A percentile compares a stretch with the other conserved stretches of the same genome.
Evolutionary conservation across 2,797 vertebrate genomes (phyloP).

Genomic region (Pachyuromys duprasi): DNA sequence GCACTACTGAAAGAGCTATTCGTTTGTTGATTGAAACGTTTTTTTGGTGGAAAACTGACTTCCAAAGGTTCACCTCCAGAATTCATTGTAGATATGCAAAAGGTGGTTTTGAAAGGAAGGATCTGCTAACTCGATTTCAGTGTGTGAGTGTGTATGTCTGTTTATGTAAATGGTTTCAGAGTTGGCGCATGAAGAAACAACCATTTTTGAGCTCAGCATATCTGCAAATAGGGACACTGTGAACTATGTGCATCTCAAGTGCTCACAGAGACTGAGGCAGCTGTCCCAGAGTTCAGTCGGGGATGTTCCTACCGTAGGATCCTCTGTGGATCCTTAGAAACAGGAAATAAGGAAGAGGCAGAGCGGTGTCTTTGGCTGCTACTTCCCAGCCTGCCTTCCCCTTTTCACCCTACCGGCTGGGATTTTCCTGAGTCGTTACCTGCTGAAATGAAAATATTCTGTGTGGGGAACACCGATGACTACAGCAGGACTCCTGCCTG

Average conservation of each 20-base stretch:
- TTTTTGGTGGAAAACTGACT: constrained; percentile 33
- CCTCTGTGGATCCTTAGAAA: background rate
- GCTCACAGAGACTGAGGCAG: background rate
- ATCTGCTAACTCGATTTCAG: background rate
- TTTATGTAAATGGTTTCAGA: constrained; percentile 10
- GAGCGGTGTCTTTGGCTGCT: background rate
- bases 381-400: background rate
- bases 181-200: background rate
- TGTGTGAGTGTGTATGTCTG: background rate
- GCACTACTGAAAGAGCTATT: background rate
- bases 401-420: background rate
- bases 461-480: background rate
- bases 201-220: constrained; percentile 11
- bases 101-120: background rate
- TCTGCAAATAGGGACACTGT: background rate
- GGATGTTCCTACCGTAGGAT: background rate
- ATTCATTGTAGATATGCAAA: background rate
- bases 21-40: background rate
- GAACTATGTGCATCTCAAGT: background rate
- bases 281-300: background rate
- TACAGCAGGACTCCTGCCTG: background rate
- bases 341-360: background rate
- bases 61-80: background rate
- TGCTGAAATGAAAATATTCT: background rate
- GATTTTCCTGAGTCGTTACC: background rate